Conservation (phyloP, 1,140 invertebrate genomes). For the Polyergus mexicanus region DNA sequence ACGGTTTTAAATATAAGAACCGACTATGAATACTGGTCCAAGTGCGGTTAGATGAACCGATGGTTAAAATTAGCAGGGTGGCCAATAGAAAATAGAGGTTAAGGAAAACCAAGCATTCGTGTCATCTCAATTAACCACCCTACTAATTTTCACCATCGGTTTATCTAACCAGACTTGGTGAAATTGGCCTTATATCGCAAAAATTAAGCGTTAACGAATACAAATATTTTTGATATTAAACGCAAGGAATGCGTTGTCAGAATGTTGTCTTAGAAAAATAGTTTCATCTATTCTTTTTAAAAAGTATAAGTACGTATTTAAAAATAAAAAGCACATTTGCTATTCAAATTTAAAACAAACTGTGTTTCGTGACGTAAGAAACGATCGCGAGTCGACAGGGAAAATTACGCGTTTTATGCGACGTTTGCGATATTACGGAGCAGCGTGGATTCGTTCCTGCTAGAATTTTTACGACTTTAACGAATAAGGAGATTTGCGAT, state of each 20-base stretch:
- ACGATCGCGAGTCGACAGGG: background rate
- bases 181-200: background rate
- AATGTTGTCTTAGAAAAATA: background rate
- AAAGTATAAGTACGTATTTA: background rate
- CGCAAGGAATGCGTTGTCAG: no score
- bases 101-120: no score
- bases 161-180: no score
- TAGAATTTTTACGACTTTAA: background rate
- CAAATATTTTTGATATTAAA: background rate
- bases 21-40: no score
- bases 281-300: slow-evolving; percentile 1
- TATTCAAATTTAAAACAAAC: background rate
- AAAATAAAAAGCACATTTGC: background rate
- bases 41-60: no score
- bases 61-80: no score
- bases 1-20: no score
- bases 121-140: no score
- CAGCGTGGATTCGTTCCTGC: background rate
- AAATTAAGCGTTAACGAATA: slow-evolving; percentile 15
- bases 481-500: background rate
- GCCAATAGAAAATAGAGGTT: no score
- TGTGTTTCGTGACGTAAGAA: background rate
- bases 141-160: no score
- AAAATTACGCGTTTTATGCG: slow-evolving; percentile 11
- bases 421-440: slow-evolving; percentile 14